Conservation (phyloP, 2,113 vertebrate genomes). For the Neofelis nebulosa region DNA sequence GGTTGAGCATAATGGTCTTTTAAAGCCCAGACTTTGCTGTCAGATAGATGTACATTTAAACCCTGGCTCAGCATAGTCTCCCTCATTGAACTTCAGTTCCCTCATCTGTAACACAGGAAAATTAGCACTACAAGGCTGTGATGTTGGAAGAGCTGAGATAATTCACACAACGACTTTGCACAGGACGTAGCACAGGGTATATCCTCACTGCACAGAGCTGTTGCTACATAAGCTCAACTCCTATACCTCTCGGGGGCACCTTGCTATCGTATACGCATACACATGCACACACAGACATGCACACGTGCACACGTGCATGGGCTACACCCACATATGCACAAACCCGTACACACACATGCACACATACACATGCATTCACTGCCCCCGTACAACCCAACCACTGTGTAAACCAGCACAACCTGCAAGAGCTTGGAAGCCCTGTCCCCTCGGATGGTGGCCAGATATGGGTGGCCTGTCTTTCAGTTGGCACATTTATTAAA, state of each 20-base stretch:
- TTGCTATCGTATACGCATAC: background rate
- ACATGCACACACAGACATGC: no score
- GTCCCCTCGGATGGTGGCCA: background rate
- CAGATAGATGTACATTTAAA: background rate
- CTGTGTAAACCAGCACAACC: background rate
- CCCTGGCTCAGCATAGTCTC: background rate
- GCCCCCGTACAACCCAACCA: no score
- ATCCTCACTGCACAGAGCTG: background rate
- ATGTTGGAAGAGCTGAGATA: background rate
- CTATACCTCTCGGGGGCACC: background rate
- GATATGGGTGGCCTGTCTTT: background rate
- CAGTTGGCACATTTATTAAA: background rate
- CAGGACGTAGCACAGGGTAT: accelerated
- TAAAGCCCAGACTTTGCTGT: background rate
- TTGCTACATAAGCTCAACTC: background rate
- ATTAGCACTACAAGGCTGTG: background rate
- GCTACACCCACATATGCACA: background rate
- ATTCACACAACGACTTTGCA: background rate
- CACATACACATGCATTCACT: background rate
- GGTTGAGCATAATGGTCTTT: background rate
- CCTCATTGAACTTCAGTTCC: background rate
- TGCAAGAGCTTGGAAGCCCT: background rate
- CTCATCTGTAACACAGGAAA: background rate
- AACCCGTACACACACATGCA: background rate
- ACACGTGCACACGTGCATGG: background rate